Evolutionary conservation across 2,113 vertebrate species (phyloP).

Genomic region (Cololabis saira): DNA sequence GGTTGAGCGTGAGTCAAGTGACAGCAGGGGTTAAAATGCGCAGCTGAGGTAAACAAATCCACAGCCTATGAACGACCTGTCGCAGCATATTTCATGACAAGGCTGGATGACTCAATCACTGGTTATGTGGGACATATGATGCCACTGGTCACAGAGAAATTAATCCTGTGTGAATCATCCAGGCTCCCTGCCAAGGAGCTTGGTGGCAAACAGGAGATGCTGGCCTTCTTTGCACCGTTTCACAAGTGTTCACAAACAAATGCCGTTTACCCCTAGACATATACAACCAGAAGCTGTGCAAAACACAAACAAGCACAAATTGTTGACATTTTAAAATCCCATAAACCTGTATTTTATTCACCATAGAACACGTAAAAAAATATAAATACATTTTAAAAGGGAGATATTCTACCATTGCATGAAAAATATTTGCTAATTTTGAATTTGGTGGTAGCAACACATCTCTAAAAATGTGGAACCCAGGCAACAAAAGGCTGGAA

Average conservation of each 20-base stretch:
- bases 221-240: background rate
- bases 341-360: too few relatives aligned
- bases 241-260: background rate
- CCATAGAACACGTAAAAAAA: too few relatives aligned
- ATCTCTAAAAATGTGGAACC: too few relatives aligned
- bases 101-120: conserved; percentile 62
- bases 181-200: conserved; percentile 22
- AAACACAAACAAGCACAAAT: too few relatives aligned
- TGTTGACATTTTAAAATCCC: too few relatives aligned
- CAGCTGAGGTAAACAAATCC: conserved; percentile 67
- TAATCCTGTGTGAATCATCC: conserved; percentile 45
- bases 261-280: background rate
- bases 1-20: conserved; percentile 68
- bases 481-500: too few relatives aligned
- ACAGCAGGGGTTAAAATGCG: conserved; percentile 34
- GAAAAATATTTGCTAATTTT: too few relatives aligned
- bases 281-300: too few relatives aligned
- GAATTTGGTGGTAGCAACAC: too few relatives aligned
- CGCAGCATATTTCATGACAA: conserved; percentile 65
- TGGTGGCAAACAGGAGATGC: conserved; percentile 27
- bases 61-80: conserved; percentile 56
- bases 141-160: conserved; percentile 57
- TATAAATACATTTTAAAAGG: too few relatives aligned
- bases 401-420: too few relatives aligned
- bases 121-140: conserved; percentile 64